Conservation (phyloP, 1,140 invertebrate genomes). For the Danaus melanippus region DNA sequence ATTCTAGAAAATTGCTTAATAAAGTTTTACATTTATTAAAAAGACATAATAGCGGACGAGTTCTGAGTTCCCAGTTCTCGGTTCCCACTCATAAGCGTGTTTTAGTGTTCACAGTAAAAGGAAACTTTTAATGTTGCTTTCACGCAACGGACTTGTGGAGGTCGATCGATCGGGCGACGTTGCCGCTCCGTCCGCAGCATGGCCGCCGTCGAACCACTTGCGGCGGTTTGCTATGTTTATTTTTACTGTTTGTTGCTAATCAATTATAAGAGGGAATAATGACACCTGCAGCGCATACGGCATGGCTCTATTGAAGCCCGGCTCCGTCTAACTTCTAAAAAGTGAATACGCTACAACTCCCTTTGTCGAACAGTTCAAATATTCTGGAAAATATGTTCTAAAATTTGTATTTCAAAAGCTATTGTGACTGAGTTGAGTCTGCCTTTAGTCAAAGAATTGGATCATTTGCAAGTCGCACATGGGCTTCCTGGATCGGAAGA, state of each 20-base stretch:
- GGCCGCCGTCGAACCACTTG: conserved; percentile 11
- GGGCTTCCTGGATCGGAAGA: no score
- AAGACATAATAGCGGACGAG: conserved; percentile 5
- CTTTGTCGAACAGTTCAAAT: no score
- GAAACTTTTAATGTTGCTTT: conserved; percentile 31
- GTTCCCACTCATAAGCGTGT: conserved; percentile 11
- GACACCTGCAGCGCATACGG: conserved; percentile 39
- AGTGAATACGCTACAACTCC: no score
- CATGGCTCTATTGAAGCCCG: conserved; percentile 11
- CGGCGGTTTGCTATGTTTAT: conserved; percentile 40
- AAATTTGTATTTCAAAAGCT: no score
- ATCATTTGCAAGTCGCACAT: no score
- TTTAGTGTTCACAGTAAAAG: conserved; percentile 26
- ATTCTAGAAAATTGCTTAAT: no score
- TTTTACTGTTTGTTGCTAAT: conserved; percentile 61
- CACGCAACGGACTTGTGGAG: conserved; percentile 20
- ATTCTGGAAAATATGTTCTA: no score
- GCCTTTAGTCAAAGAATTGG: no score
- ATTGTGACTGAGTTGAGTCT: no score
- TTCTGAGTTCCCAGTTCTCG: no score
- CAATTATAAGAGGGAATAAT: conserved; percentile 52
- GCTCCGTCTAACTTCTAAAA: not conserved
- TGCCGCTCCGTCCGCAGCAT: conserved; percentile 25
- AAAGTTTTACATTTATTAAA: conserved; percentile 10
- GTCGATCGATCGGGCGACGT: conserved; percentile 36